Percentiles rank a stretch among this genome's conserved stretches.
phyloP scores from a whole-genome alignment of 2,888 invertebrate genomes.

The Yponomeuta cagnagella region DNA sequence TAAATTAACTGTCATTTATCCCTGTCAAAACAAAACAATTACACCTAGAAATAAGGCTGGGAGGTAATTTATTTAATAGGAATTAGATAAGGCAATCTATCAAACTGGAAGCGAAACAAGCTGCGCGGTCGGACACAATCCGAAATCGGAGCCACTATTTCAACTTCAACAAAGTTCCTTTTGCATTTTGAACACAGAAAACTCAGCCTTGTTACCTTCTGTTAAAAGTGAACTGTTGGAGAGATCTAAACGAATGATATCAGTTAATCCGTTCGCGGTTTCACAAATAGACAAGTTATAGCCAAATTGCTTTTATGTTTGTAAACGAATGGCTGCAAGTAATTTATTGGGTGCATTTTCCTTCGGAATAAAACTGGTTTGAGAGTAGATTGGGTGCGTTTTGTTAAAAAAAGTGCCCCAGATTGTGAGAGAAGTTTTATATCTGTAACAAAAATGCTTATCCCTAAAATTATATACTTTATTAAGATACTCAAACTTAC shows the following conservation, averaged over 20 bases:
- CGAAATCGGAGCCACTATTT: constrained; percentile 17
- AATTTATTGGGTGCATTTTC: constrained; percentile 1
- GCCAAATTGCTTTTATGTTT: constrained; percentile 19
- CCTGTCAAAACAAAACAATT: constrained; percentile 48
- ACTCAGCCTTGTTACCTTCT: background rate
- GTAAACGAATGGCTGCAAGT: constrained; percentile 33
- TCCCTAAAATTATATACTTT: no score
- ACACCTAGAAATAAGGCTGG: constrained; percentile 42
- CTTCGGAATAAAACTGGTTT: background rate
- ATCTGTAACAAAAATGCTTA: background rate
- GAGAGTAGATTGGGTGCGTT: background rate
- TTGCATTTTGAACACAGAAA: background rate
- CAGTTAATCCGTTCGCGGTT: constrained; percentile 15
- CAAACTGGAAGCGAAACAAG: constrained; percentile 24
- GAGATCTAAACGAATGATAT: background rate
- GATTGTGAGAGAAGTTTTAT: background rate
- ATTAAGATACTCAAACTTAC: no score
- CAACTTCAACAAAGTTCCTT: constrained; percentile 10
- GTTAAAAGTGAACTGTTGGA: background rate
- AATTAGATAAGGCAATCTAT: constrained; percentile 50
- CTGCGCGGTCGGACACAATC: constrained; percentile 17
- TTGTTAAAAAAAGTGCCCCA: background rate
- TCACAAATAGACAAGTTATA: constrained; percentile 17
- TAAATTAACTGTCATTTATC: constrained; percentile 35
- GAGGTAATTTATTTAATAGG: constrained; percentile 54